phyloP scores from a whole-genome alignment of 2,113 vertebrate genomes.

The Crotalus helleri region DNA sequence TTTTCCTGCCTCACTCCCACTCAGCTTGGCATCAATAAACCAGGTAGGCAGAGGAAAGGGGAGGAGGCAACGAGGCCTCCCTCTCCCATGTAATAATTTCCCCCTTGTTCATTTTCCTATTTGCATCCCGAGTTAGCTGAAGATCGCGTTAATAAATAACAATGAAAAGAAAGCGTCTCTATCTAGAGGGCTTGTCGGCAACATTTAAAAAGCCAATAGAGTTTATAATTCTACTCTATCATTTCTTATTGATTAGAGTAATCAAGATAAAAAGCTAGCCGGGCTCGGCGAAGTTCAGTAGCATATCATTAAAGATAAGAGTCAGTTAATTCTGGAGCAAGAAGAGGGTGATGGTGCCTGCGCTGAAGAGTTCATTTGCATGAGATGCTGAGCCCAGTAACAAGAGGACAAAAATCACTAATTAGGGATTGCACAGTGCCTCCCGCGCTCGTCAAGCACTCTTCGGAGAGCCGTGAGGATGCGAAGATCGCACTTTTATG shows the following conservation, averaged over 20 bases:
- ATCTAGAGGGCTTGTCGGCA: slow-evolving; percentile 76
- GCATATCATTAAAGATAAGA: slow-evolving; percentile 89
- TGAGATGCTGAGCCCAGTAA: slow-evolving; percentile 85
- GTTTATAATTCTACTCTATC: slow-evolving; percentile 83
- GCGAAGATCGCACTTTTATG: slow-evolving; percentile 67
- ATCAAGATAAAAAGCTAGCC: slow-evolving; percentile 86
- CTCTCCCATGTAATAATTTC: slow-evolving; percentile 10
- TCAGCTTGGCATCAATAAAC: slow-evolving; percentile 22
- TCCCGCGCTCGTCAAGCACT: slow-evolving; percentile 80
- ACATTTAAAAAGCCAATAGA: slow-evolving; percentile 82
- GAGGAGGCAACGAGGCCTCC: neutral
- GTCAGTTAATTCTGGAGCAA: slow-evolving; percentile 85
- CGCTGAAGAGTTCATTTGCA: slow-evolving; percentile 92
- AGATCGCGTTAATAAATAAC: slow-evolving; percentile 79
- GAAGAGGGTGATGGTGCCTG: slow-evolving; percentile 79
- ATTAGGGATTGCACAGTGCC: slow-evolving; percentile 86
- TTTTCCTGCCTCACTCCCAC: neutral
- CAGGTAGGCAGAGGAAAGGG: neutral
- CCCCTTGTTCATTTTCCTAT: slow-evolving; percentile 56
- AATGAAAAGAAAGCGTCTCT: slow-evolving; percentile 68
- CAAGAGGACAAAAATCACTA: slow-evolving; percentile 97
- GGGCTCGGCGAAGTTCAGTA: slow-evolving; percentile 79
- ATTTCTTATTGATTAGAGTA: slow-evolving; percentile 89
- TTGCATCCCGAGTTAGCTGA: slow-evolving; percentile 66
- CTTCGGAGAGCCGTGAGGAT: slow-evolving; percentile 74